A percentile compares a stretch with the other conserved stretches of the same genome.
These are phyloP conservation scores for Chloropsis hardwickii DNA, from an alignment of 2,113 vertebrate species.

Conservation along the genomic window DNA sequence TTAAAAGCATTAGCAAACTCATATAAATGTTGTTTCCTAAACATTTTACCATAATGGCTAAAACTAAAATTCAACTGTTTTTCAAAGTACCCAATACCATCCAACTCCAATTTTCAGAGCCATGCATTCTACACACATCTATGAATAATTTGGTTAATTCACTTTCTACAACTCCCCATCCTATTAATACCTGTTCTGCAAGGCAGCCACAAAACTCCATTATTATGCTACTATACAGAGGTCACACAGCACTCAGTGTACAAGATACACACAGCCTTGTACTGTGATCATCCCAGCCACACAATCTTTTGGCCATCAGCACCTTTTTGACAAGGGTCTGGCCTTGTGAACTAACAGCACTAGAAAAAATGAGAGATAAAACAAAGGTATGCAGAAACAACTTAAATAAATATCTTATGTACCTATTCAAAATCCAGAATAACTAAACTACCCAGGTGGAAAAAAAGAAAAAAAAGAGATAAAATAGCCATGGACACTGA, in stretches of 20 bases:
- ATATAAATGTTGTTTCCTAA: background rate
- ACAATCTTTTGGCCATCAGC: background rate
- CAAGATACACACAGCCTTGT: background rate
- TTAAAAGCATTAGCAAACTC: background rate
- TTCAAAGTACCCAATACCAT: background rate
- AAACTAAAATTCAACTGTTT: background rate
- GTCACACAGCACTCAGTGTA: background rate
- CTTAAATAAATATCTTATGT: background rate
- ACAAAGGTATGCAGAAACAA: background rate
- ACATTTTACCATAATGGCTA: background rate
- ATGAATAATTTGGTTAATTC: background rate
- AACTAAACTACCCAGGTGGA: background rate
- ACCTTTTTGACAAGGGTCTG: background rate
- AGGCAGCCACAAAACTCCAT: background rate
- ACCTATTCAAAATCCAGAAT: background rate
- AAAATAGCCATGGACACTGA: background rate
- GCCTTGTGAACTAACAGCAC: background rate
- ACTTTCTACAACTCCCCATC: background rate
- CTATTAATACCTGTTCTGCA: background rate
- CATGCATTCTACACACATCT: background rate
- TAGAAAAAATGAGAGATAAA: background rate
- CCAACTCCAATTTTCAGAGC: background rate
- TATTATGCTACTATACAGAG: background rate
- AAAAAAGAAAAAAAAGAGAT: background rate
- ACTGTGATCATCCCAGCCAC: background rate